A percentile compares a stretch with the other conserved stretches of the same genome.
phyloP scores from a whole-genome alignment of 2,888 invertebrate species.

The Notocelia uddmanniana region DNA sequence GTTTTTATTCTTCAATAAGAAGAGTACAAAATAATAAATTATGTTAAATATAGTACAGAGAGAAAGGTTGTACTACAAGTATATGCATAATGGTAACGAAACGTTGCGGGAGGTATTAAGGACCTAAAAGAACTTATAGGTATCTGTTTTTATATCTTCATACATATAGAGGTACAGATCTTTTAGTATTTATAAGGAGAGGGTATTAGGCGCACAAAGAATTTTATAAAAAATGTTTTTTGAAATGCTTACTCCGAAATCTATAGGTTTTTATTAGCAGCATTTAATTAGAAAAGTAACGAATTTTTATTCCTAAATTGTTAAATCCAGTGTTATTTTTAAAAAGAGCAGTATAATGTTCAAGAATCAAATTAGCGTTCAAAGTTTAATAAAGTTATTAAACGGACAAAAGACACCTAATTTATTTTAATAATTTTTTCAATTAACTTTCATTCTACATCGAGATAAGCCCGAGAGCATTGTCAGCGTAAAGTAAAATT shows the following conservation, averaged over 20 bases:
- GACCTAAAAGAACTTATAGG: no score
- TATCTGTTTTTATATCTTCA: no score
- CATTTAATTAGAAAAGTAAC: background rate
- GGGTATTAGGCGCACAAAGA: no score
- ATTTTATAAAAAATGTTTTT: background rate
- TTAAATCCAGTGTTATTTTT: background rate
- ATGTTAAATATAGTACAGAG: background rate
- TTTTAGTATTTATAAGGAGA: no score
- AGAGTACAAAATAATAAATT: background rate
- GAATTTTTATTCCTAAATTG: background rate
- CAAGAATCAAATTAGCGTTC: slow-evolving; percentile 44
- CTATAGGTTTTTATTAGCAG: background rate
- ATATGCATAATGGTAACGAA: no score
- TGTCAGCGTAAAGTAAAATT: slow-evolving; percentile 43
- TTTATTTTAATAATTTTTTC: slow-evolving; percentile 39
- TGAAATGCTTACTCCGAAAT: background rate
- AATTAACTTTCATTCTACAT: slow-evolving; percentile 43
- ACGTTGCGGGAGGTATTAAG: no score
- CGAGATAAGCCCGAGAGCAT: slow-evolving; percentile 33
- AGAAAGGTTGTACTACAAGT: no score
- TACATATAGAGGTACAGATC: no score
- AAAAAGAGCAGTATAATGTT: background rate
- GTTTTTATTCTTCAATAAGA: background rate
- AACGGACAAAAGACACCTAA: slow-evolving; percentile 13
- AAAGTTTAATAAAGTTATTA: slow-evolving; percentile 29